Conservation (phyloP, 2,113 vertebrate species). For the Oostethus manadensis region DNA sequence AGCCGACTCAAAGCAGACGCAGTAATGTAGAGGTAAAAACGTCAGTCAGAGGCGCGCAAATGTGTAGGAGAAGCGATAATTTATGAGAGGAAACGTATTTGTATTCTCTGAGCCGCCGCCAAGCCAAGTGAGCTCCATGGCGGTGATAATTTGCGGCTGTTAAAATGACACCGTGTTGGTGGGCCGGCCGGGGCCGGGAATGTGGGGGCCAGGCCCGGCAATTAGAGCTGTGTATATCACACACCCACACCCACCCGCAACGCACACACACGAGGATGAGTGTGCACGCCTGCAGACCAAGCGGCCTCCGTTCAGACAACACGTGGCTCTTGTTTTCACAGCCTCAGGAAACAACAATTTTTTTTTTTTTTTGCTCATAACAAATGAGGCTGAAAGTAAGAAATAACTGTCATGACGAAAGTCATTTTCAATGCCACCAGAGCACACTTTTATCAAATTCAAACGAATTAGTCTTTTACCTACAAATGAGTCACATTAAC, state of each 20-base stretch:
- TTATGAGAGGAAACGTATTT: conserved; percentile 91
- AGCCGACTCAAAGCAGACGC: conserved; percentile 79
- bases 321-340: conserved; percentile 24
- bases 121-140: conserved; percentile 85
- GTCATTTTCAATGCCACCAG: too few species aligned
- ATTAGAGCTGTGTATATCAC: conserved; percentile 75
- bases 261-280: conserved; percentile 1
- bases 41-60: conserved; percentile 76
- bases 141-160: conserved; percentile 91
- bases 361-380: too few species aligned
- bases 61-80: conserved; percentile 63
- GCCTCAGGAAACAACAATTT: conserved; percentile 2
- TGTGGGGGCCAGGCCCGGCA: conserved; percentile 73
- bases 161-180: conserved; percentile 87
- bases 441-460: too few species aligned
- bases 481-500: too few species aligned
- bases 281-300: not conserved
- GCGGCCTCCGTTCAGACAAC: not conserved
- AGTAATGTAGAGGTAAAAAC: conserved; percentile 88
- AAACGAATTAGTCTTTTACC: too few species aligned
- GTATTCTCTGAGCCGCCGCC: conserved; percentile 79
- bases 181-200: conserved; percentile 76
- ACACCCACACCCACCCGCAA: conserved; percentile 3
- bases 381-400: too few species aligned
- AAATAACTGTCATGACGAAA: too few species aligned